A percentile compares a stretch with the other conserved stretches of the same genome.
Evolutionary conservation across 2,797 vertebrate genomes (phyloP).

Genomic region (Notamacropus eugenii): DNA sequence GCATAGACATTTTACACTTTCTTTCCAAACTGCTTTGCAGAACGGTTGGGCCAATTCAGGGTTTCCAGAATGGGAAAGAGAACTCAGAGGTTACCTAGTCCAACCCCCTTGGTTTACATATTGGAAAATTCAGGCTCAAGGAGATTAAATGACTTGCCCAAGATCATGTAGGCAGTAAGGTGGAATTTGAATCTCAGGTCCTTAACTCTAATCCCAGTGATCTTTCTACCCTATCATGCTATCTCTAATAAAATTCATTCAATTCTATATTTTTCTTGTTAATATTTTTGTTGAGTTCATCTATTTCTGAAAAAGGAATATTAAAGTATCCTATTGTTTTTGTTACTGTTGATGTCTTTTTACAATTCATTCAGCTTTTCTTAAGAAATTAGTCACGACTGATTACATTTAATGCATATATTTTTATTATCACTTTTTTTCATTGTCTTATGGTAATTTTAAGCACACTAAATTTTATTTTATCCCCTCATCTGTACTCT

Average conservation of each 20-base stretch:
- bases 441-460: not conserved
- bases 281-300: not conserved
- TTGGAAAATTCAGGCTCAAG: not conserved
- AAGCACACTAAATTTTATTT: not conserved
- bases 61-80: not conserved
- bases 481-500: not conserved
- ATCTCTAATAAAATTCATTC: not conserved
- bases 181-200: not conserved
- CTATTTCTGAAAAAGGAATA: not conserved
- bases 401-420: not conserved
- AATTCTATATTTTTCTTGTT: not conserved
- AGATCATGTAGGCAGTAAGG: not conserved
- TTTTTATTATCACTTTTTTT: not conserved
- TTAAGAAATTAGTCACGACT: not conserved
- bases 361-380: not conserved
- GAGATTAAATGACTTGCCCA: not conserved
- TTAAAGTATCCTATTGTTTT: not conserved
- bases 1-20: too few relatives aligned
- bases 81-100: not conserved
- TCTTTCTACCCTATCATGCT: not conserved
- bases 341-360: not conserved
- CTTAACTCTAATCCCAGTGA: not conserved
- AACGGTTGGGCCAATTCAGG: not conserved
- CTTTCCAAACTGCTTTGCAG: not conserved
- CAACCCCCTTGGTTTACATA: not conserved